These are phyloP conservation scores for Enoplosus armatus DNA, from an alignment of 2,797 vertebrate species.

Conservation along the genomic window DNA sequence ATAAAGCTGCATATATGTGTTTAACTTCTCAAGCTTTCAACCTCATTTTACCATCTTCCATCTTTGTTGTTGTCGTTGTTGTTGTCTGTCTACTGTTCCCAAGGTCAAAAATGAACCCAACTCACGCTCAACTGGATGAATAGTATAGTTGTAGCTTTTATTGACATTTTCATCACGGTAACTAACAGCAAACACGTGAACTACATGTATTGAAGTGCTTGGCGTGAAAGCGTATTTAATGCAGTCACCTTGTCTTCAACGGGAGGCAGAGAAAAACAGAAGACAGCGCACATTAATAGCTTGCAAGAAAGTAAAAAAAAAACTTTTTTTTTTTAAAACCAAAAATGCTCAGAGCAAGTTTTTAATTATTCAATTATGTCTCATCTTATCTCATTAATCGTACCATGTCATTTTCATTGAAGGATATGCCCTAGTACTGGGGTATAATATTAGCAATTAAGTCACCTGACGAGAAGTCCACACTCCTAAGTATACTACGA, in stretches of 20 bases:
- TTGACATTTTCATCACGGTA: too few relatives aligned
- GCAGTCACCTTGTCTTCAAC: neutral
- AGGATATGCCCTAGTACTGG: neutral
- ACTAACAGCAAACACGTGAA: neutral
- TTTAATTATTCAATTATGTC: neutral
- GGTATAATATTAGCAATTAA: neutral
- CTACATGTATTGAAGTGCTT: neutral
- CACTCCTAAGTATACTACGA: neutral
- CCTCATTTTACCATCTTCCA: neutral
- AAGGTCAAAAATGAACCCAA: too few relatives aligned
- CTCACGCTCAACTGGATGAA: too few relatives aligned
- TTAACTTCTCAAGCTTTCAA: neutral
- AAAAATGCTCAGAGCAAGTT: neutral
- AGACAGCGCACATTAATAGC: too few relatives aligned
- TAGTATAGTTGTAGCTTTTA: too few relatives aligned
- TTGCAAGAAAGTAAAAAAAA: too few relatives aligned
- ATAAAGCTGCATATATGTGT: too few relatives aligned
- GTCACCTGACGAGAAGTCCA: neutral
- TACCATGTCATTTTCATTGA: neutral
- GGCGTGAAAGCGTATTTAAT: neutral
- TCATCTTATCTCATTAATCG: neutral
- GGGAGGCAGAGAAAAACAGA: neutral
- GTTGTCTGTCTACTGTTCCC: too few relatives aligned
- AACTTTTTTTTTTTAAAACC: too few relatives aligned
- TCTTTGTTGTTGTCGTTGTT: too few relatives aligned